Base-by-base conservation (phyloP, 2,113 vertebrate genomes). In the Chlorocebus sabaeus region DNA sequence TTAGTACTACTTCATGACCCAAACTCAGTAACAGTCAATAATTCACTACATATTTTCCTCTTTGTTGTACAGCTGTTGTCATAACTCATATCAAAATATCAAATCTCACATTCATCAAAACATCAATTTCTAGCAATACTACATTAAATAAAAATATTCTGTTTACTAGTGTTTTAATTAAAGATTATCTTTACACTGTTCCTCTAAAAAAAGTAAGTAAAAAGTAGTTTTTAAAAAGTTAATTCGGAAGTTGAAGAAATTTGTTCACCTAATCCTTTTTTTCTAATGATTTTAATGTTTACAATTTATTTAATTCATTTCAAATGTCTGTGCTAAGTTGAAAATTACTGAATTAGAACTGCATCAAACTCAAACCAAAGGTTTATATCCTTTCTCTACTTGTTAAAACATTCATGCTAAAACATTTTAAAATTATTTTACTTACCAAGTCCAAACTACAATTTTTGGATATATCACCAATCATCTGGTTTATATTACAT, bases 301-400 rank as follows among this genome's bases (percentile, higher is more conserved):
- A 92, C 8, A 93, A 86, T 64, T 94, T 83, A 94, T 64, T 92
- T 92, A 89, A 55, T 87, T 93, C 32, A 97, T 78, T 96, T 97
- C 40, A 85, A 95, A 91, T 76, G 32, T 17, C 48, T 73, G 22
- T 50, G 4, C 38, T 83, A 96, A 86, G 18, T 35, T 83, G 70
- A 95, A 95, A 85, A 52, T 83, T 96, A 94, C 27, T 84, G 43
- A 89, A 95, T 86, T 90, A 61, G 50, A 97, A 89, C 5, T 90
- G 45, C 38, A 90, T 86, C 32, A 92, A 85, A 83, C 14, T 43
- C 79, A 96, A 89, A 76, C 43, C 10, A 76, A 50, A 50, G 48
- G 48, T 59, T 81, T 75, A 81, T 84, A 64, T 25, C 64, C 30
- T 95, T 90, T 90, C 52, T 30, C 12, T 89, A 81, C 32, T 85